Evolutionary conservation across 2,888 invertebrate genomes (phyloP).

Genomic region (Corythucha ciliata): DNA sequence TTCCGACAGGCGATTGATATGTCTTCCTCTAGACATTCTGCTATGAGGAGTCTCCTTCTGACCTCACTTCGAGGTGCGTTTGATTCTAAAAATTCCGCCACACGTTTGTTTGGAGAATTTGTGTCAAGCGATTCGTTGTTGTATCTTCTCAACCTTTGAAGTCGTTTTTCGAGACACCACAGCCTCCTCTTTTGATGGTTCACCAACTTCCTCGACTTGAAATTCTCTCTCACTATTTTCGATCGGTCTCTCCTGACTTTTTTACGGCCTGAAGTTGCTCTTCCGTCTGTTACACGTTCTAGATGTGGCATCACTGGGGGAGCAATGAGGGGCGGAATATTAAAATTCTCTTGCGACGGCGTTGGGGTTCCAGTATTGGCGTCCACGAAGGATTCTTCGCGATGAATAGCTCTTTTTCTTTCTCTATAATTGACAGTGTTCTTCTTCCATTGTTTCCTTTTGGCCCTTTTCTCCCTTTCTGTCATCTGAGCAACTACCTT

Average conservation of each 20-base stretch:
- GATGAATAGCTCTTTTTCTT: background rate
- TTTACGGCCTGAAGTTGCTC: slow-evolving; percentile 2
- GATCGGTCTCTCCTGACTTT: slow-evolving; percentile 12
- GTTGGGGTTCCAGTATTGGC: slow-evolving; percentile 8
- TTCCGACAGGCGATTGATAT: background rate
- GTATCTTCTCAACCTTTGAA: slow-evolving; percentile 10
- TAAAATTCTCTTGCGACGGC: background rate
- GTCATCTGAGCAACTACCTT: slow-evolving; percentile 7
- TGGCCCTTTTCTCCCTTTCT: no score
- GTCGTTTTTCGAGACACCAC: slow-evolving; percentile 13
- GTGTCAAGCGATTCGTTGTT: background rate
- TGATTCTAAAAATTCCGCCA: slow-evolving; percentile 7
- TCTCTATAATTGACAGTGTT: slow-evolving; percentile 9
- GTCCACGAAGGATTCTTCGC: slow-evolving; percentile 3
- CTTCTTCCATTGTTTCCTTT: slow-evolving; percentile 11
- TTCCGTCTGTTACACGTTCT: no score
- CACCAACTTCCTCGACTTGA: slow-evolving; percentile 9
- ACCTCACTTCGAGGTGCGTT: slow-evolving; percentile 4
- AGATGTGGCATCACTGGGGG: background rate
- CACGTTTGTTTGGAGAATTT: background rate
- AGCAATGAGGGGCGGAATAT: slow-evolving; percentile 5
- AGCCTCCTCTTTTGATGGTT: background rate
- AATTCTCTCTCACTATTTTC: slow-evolving; percentile 3
- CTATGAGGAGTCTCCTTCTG: background rate
- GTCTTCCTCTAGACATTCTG: slow-evolving; percentile 10